Evolutionary conservation across 2,888 invertebrate species (phyloP).

Genomic region (Drosophila anomalata): DNA sequence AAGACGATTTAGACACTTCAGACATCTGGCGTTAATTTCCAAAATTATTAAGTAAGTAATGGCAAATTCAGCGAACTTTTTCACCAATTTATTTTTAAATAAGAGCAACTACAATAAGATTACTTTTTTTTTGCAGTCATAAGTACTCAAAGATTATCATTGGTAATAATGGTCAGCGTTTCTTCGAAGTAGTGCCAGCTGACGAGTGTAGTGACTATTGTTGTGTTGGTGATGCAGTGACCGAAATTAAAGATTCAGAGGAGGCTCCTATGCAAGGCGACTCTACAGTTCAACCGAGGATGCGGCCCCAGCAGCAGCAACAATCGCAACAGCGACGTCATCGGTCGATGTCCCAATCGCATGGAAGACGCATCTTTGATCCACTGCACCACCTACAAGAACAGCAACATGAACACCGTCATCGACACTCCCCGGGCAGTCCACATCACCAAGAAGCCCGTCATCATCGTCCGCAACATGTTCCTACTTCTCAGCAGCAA

Average conservation of each 20-base stretch:
- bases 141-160: conserved; percentile 45
- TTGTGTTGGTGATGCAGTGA: neutral
- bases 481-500: neutral
- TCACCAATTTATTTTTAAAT: neutral
- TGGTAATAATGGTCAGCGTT: conserved; percentile 41
- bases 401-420: neutral
- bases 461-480: neutral
- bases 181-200: conserved; percentile 53
- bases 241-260: neutral
- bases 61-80: conserved; percentile 52
- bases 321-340: neutral
- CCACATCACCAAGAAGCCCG: neutral
- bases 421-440: neutral
- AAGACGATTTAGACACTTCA: conserved; percentile 20
- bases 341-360: neutral
- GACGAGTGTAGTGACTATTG: conserved; percentile 19
- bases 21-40: conserved; percentile 10
- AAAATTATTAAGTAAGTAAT: conserved; percentile 44
- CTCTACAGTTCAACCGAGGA: neutral
- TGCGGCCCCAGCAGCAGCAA: neutral
- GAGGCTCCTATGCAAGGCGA: neutral
- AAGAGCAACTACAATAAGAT: neutral
- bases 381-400: neutral
- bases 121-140: conserved; percentile 29
- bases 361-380: conserved; percentile 6